Evolutionary conservation across 1,140 invertebrate genomes (phyloP).

Genomic region (Rhyacophila brunnea): DNA sequence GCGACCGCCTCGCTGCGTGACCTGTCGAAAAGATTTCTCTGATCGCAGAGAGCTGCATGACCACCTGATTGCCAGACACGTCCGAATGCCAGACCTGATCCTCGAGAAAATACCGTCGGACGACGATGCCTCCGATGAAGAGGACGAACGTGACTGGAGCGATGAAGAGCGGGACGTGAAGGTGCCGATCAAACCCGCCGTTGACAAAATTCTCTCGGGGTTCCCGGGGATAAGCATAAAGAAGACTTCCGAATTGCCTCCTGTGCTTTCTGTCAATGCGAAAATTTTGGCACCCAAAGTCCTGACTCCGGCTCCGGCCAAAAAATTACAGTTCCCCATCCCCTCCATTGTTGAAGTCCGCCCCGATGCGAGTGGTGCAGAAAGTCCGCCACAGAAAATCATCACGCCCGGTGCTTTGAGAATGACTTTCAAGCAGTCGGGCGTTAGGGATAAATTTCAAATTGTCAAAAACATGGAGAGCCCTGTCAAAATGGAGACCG

Average conservation of each 20-base stretch:
- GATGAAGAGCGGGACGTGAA: constrained; percentile 18
- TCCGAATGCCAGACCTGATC: constrained; percentile 13
- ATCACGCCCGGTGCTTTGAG: constrained; percentile 16
- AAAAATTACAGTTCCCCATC: no score
- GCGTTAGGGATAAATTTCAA: constrained; percentile 16
- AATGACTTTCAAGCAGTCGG: constrained; percentile 29
- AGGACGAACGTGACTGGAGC: constrained; percentile 14
- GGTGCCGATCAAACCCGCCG: constrained; percentile 2
- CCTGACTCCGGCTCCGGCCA: no score
- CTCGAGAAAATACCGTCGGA: constrained; percentile 17
- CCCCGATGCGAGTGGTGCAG: background rate
- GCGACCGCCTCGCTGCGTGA: constrained; percentile 3
- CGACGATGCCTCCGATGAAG: constrained; percentile 27
- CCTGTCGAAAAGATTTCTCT: constrained; percentile 12
- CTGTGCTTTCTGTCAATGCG: background rate
- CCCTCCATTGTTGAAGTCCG: no score
- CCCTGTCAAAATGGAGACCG: background rate
- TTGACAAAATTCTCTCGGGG: background rate
- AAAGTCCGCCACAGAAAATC: background rate
- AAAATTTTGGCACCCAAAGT: no score
- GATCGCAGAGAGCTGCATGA: constrained; percentile 2
- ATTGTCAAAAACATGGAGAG: constrained; percentile 1
- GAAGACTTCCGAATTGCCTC: background rate
- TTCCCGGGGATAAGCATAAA: constrained; percentile 10
- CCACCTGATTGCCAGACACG: constrained; percentile 22